Evolutionary conservation across 2,113 vertebrate species (phyloP).

Genomic region (Apaloderma vittatum): DNA sequence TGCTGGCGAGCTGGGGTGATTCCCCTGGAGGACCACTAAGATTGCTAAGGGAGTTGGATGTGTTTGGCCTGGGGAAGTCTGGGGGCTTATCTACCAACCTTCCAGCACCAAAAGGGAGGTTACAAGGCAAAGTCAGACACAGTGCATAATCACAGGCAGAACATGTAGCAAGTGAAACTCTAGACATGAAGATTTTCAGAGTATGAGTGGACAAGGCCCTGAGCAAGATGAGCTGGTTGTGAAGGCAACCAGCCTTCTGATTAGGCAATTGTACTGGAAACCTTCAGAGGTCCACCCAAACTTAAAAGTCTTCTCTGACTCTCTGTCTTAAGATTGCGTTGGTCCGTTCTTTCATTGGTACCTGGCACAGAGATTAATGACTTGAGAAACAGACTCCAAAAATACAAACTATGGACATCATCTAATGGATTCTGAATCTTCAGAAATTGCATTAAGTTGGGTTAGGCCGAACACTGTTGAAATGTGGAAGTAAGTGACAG

Average conservation of each 20-base stretch:
- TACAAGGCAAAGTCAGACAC: neutral
- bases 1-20: neutral
- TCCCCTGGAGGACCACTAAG: neutral
- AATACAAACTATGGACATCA: neutral
- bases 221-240: neutral
- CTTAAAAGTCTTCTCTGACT: neutral
- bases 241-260: neutral
- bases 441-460: neutral
- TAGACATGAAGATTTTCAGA: neutral
- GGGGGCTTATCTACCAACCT: neutral
- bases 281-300: neutral
- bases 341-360: neutral
- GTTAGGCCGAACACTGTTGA: neutral
- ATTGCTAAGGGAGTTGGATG: neutral
- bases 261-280: neutral
- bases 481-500: neutral
- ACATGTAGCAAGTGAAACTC: neutral
- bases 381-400: neutral
- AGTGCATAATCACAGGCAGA: rapidly evolving
- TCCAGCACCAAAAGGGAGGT: neutral
- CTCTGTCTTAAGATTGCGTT: neutral
- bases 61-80: neutral
- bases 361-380: neutral
- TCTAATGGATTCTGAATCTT: neutral
- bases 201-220: neutral